Evolutionary conservation across 2,113 vertebrate genomes (phyloP).

Genomic region (Catharus minimus): DNA sequence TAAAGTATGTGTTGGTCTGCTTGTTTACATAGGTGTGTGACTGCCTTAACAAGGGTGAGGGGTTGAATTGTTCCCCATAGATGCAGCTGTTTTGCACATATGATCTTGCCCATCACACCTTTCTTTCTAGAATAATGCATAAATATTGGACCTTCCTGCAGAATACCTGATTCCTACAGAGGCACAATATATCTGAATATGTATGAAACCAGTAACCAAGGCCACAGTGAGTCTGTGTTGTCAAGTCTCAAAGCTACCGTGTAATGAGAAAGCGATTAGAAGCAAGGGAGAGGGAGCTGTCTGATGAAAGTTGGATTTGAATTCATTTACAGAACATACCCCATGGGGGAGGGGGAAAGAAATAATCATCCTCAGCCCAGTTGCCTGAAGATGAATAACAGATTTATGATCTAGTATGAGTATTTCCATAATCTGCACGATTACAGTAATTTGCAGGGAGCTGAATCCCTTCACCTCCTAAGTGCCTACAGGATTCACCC

Average conservation of each 20-base stretch:
- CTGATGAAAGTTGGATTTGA: constrained; percentile 36
- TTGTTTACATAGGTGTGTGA: rapidly evolving
- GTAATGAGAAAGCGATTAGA: constrained; percentile 28
- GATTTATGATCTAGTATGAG: constrained; percentile 39
- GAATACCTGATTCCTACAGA: background rate
- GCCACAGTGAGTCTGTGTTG: constrained; percentile 33
- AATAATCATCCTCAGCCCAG: background rate
- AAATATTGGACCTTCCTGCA: constrained; percentile 4
- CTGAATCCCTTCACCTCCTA: background rate
- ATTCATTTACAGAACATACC: constrained; percentile 50
- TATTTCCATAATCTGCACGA: constrained; percentile 45
- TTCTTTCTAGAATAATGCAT: background rate
- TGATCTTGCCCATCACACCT: background rate
- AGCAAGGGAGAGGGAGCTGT: constrained; percentile 31
- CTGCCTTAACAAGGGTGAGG: background rate
- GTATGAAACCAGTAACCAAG: constrained; percentile 51
- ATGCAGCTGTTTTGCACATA: background rate
- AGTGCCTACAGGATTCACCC: background rate
- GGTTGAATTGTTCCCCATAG: background rate
- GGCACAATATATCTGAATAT: constrained; percentile 26
- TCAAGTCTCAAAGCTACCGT: constrained; percentile 34
- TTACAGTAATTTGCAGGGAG: constrained; percentile 17
- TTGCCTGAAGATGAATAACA: constrained; percentile 44
- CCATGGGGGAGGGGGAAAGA: background rate
- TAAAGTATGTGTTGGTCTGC: background rate